Base-by-base conservation (phyloP, 1,140 invertebrate genomes). In the Diuraphis noxia region DNA sequence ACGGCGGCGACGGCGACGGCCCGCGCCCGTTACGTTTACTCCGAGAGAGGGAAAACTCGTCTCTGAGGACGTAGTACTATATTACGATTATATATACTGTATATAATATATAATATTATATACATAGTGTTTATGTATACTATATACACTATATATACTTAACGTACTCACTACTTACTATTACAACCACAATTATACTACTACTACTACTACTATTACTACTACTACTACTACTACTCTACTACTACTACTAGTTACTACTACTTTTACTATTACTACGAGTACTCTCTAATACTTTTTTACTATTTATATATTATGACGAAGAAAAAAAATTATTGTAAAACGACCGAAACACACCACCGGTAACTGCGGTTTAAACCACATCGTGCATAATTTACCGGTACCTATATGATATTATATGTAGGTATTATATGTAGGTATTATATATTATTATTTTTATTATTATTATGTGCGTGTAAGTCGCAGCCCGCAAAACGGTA, bases 21-120 rank as follows among this genome's bases (percentile, higher is more conserved):
- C 43, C 36, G 30, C 88, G 88, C 88, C 88, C 88, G 88, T 90
- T 85, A 85, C 82, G 82, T 85, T 85, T 85, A 6, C 77, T 23
- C 82, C 82, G 30, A 85, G 82, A 85, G 84, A 46, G 84, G 41
- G 84, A 85, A 85, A 85, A 85, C 41, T n/a, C 84, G 82, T 84
- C 82, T 84, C 41, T 7, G 13, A 13, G 17, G 30, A 13, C 82
- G 43, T 43, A 30, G 38, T 82, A 82, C 79, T 41, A 41, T 40
- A 40, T 38, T 38, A 41, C 40, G 81, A 25, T 10, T n/a, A n/a
- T 36, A 41, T 25, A 41, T 41, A 84, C 79, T 30, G 43, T n/a
- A 30, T 38, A 81, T 77, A 40, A n/a, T 41, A n/a, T 81, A 25
- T 81, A n/a, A n/a, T n/a, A n/a, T n/a, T n/a, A n/a, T n/a, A n/a